phyloP scores from a whole-genome alignment of 2,113 vertebrate species.

The Lanius ludovicianus region DNA sequence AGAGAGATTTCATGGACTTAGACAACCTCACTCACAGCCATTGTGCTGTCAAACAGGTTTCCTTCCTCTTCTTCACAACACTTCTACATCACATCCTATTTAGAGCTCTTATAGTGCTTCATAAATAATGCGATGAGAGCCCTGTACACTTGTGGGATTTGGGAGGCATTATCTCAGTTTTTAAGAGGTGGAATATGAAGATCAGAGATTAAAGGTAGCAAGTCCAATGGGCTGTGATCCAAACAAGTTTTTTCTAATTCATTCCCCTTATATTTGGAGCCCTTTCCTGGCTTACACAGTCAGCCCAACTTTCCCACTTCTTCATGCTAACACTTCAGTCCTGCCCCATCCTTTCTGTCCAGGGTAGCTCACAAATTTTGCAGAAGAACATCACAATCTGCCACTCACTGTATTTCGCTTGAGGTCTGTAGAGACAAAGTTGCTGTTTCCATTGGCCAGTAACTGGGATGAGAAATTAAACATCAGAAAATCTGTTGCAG shows the following conservation, averaged over 20 bases:
- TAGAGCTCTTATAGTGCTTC: slow-evolving; percentile 1
- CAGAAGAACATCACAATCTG: neutral
- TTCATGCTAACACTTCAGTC: neutral
- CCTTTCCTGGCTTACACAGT: neutral
- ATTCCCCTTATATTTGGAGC: neutral
- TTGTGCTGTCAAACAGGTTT: slow-evolving; percentile 33
- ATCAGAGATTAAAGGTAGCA: slow-evolving; percentile 3
- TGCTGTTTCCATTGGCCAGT: neutral
- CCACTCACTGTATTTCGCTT: neutral
- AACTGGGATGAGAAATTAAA: neutral
- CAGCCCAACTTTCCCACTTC: neutral
- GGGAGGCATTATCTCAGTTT: slow-evolving; percentile 15
- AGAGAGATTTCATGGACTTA: neutral
- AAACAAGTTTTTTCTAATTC: neutral
- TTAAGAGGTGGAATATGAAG: neutral
- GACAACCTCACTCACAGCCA: neutral
- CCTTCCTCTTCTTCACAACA: slow-evolving; percentile 38
- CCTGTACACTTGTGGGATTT: neutral
- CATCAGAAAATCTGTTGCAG: neutral
- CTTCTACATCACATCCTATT: slow-evolving; percentile 17
- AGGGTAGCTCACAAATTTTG: neutral
- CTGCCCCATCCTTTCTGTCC: neutral
- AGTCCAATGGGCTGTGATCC: neutral
- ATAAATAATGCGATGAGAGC: neutral
- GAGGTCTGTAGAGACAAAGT: neutral